phyloP scores from a whole-genome alignment of 2,888 invertebrate genomes.

The Sepioteuthis lessoniana region DNA sequence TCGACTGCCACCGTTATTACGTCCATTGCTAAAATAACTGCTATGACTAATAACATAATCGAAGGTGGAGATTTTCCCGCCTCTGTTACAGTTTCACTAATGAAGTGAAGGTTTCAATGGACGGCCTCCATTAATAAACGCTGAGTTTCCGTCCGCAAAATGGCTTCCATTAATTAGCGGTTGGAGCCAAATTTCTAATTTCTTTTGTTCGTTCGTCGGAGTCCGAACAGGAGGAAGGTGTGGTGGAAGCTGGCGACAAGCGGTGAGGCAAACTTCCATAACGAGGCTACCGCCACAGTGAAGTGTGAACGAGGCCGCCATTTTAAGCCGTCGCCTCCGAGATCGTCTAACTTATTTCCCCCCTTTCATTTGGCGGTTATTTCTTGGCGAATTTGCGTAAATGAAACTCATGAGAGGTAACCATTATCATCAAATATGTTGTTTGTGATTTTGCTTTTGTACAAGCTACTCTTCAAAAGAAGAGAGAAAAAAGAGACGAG shows the following conservation, averaged over 20 bases:
- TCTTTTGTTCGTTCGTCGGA: background rate
- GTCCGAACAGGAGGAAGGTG: background rate
- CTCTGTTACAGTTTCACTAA: background rate
- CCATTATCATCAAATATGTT: background rate
- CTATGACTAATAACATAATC: background rate
- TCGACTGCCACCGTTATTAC: background rate
- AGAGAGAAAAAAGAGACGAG: no score
- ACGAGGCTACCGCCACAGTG: background rate
- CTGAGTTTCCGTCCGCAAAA: background rate
- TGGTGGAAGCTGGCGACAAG: background rate
- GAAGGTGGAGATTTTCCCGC: background rate
- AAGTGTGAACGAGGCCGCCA: background rate
- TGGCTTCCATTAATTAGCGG: conserved; percentile 8
- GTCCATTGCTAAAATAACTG: background rate
- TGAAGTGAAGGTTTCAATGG: background rate
- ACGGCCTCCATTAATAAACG: background rate
- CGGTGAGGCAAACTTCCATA: background rate
- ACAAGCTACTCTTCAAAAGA: background rate
- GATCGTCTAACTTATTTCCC: background rate
- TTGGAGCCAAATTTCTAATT: background rate
- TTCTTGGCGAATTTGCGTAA: background rate
- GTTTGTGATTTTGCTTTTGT: background rate
- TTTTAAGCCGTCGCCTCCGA: background rate
- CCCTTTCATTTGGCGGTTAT: background rate
- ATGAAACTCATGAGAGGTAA: background rate